Conservation (phyloP, 2,113 vertebrate species). For the Aythya baeri region DNA sequence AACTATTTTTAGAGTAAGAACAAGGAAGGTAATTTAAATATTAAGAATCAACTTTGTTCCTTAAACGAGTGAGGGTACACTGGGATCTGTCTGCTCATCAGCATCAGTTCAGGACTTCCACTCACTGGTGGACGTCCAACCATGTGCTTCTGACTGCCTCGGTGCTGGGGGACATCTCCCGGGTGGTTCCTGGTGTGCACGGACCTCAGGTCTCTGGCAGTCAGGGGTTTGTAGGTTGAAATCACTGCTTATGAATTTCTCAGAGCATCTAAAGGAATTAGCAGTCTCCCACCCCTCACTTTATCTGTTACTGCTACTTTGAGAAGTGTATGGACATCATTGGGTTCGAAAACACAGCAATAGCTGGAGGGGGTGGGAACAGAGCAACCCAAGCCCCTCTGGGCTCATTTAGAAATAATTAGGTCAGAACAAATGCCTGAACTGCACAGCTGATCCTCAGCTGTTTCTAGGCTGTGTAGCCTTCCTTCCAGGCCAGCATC, state of each 20-base stretch:
- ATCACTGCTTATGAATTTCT: neutral
- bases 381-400: neutral
- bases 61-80: neutral
- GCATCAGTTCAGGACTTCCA: neutral
- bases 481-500: neutral
- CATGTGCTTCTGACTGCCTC: neutral
- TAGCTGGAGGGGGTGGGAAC: neutral
- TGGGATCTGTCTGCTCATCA: neutral
- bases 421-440: conserved; percentile 51
- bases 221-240: neutral
- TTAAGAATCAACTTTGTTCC: neutral
- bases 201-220: neutral
- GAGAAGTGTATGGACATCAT: rapidly evolving
- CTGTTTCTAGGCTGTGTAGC: neutral
- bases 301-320: neutral
- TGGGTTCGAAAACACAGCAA: neutral
- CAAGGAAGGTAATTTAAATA: neutral
- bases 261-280: neutral
- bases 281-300: neutral
- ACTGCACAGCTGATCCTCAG: neutral
- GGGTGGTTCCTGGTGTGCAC: neutral
- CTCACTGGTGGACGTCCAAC: neutral
- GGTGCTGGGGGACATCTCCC: neutral
- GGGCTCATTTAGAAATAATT: neutral
- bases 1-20: neutral